Evolutionary conservation across 2,888 invertebrate genomes (phyloP), one percentile per base, ranked within the genome.

Genomic region (Drosophila siamana): DNA sequence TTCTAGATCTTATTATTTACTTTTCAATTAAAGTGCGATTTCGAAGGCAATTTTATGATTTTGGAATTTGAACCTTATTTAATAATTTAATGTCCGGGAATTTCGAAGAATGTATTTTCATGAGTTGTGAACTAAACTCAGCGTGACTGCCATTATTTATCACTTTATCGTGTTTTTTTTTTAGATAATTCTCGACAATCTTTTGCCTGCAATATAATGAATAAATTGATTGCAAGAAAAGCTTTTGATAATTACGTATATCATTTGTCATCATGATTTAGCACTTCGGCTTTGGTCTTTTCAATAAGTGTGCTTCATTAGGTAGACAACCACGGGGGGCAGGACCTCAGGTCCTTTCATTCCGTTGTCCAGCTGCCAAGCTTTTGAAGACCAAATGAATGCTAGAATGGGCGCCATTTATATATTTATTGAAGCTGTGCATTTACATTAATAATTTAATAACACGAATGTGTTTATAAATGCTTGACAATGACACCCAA

Each of bases 201-300:
- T 51, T 66, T 56, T 51, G 40, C 36, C 57, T 30, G 41, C 24
- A 24, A 52, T 52, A 52, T 56, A 70, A 70, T 70, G 73, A 43
- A 66, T 71, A 60, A 55, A 77, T 63, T 72, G 52, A 76, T 76
- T 48, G 57, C 41, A 2, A 38, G 36, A 38, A 47, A 38, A 61
- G 54, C 57, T 43, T n/a, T 38, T 61, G 28, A 74, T 71, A 76
- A 70, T 74, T 69, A 65, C 44, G 71, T n/a, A 55, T 55, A 62
- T 66, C 77, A 77, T 72, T 74, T 74, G 78, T 77, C 74, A 74
- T 63, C 59, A 47, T 66, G 74, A 71, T 52, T 74, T 72, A 77
- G 67, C 67, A 72, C 51, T 66, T 63, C 19, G 36, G 47, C 59
- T 46, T 52, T 36, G 59, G 15, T 16, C 55, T 44, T 43, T 76